A percentile compares a stretch with the other conserved stretches of the same genome.
These are phyloP conservation scores for Dipodomys ordii DNA, from an alignment of 2,113 vertebrate species.

Conservation along the genomic window DNA sequence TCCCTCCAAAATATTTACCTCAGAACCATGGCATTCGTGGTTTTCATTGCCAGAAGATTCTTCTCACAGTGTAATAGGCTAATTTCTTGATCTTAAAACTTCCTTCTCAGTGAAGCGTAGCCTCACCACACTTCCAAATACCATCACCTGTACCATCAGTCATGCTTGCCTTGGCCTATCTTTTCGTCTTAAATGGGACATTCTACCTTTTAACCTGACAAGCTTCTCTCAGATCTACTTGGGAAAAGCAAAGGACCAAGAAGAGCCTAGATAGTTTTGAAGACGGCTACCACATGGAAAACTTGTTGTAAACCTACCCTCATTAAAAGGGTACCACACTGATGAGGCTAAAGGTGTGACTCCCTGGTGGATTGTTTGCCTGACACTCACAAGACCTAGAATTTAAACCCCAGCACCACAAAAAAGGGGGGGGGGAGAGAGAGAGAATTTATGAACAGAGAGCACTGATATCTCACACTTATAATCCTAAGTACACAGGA, in stretches of 20 bases:
- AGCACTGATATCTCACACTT: too few relatives aligned
- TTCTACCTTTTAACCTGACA: neutral
- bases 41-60: neutral
- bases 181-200: neutral
- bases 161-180: neutral
- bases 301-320: neutral
- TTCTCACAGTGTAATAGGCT: neutral
- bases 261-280: neutral
- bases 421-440: too few relatives aligned
- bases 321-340: neutral
- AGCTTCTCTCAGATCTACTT: conserved; percentile 16
- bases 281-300: neutral
- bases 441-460: too few relatives aligned
- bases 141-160: neutral
- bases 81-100: neutral
- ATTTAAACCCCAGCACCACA: too few relatives aligned
- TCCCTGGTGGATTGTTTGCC: too few relatives aligned
- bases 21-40: neutral
- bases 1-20: neutral
- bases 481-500: too few relatives aligned
- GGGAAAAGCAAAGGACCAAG: conserved; percentile 1
- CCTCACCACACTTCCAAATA: neutral
- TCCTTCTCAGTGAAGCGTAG: neutral
- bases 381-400: too few relatives aligned
- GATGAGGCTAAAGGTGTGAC: too few relatives aligned